A percentile compares a stretch with the other conserved stretches of the same genome.
These are phyloP conservation scores for Protomyctophum bolini DNA, from an alignment of 2,113 vertebrate species.

Conservation along the genomic window DNA sequence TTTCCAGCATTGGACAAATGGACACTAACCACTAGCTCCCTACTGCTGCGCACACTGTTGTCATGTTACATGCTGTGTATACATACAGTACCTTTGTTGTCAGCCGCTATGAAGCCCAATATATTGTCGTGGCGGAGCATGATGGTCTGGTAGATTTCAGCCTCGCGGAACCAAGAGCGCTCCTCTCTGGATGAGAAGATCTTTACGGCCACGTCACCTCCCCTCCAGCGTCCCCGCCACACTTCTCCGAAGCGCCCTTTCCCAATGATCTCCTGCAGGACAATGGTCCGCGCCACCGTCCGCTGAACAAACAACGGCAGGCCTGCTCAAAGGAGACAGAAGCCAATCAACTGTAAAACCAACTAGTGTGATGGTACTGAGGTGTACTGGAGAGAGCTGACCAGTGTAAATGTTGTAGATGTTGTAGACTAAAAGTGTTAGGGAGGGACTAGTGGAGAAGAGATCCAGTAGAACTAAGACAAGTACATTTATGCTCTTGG, in stretches of 20 bases:
- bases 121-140: slow-evolving; percentile 98
- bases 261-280: slow-evolving; percentile 95
- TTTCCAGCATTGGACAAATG: no score
- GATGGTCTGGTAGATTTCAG: slow-evolving; percentile 95
- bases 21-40: no score
- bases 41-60: not conserved
- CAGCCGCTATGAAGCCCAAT: slow-evolving; percentile 93
- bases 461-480: no score
- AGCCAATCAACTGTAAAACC: not conserved
- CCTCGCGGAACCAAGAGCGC: slow-evolving; percentile 96
- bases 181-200: slow-evolving; percentile 97
- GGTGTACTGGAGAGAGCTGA: not conserved
- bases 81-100: slow-evolving; percentile 88
- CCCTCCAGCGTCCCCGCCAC: slow-evolving; percentile 93
- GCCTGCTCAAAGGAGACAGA: slow-evolving; percentile 70
- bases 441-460: no score
- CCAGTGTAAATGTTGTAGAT: no score
- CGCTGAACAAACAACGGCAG: slow-evolving; percentile 93
- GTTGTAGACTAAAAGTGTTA: no score
- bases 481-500: no score
- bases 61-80: not conserved
- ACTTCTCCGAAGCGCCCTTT: slow-evolving; percentile 97
- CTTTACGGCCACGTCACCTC: slow-evolving; percentile 95
- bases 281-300: slow-evolving; percentile 93
- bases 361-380: not conserved